Evolutionary conservation across 1,140 invertebrate species (phyloP).

Genomic region (Drosophila asahinai): DNA sequence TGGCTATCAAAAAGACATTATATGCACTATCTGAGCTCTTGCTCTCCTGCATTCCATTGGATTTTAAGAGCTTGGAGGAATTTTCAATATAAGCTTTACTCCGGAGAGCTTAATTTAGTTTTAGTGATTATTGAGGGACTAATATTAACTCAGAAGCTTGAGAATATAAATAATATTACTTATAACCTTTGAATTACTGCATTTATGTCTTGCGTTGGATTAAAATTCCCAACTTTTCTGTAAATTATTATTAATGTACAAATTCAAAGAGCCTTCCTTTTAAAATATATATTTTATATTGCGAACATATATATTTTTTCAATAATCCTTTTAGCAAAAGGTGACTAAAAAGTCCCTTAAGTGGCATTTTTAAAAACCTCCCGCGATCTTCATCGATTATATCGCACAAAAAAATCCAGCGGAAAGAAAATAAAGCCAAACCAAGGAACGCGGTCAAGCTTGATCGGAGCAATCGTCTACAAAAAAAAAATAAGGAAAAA

Average conservation of each 20-base stretch:
- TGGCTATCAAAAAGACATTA: conserved; percentile 65
- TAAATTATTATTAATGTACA: neutral
- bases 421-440: conserved; percentile 5
- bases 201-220: neutral
- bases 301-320: neutral
- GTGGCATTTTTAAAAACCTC: neutral
- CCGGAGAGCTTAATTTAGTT: too few species aligned
- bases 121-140: neutral
- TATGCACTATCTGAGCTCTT: conserved; percentile 17
- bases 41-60: conserved; percentile 8
- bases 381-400: conserved; percentile 21
- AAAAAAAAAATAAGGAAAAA: conserved; percentile 1
- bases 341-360: conserved; percentile 19
- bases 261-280: neutral
- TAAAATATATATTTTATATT: neutral
- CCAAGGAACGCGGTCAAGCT: conserved; percentile 36
- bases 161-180: neutral
- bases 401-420: conserved; percentile 25
- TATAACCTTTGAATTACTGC: too few species aligned
- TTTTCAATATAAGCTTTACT: conserved; percentile 14
- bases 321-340: neutral
- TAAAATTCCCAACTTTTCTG: neutral
- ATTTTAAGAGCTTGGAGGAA: conserved; percentile 5
- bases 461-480: conserved; percentile 27
- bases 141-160: neutral